Evolutionary conservation across 2,113 vertebrate genomes (phyloP), one percentile per base, ranked within the genome.

Genomic region (Acanthochromis polyacanthus): DNA sequence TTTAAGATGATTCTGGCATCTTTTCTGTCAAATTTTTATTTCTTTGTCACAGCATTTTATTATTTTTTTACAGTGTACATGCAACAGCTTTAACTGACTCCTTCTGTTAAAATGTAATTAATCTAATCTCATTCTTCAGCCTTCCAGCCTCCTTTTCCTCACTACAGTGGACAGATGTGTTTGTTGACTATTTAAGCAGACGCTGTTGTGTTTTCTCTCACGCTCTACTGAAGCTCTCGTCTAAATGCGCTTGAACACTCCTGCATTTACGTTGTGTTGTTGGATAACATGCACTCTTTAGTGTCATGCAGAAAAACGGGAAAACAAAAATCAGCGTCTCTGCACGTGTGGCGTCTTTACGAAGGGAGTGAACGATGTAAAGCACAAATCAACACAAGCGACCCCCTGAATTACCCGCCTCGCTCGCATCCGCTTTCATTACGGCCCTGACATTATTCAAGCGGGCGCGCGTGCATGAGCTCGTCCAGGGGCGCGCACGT

Each of bases 361-460:
- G 62, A 60, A 62, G 7, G 50, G 53, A 79, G 76, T 48, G 58
- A 85, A 83, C 81, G 81, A 80, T 36, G 72, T 65, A 71, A 80
- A 51, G 67, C 71, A 69, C 76, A 81, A 75, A 88, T 80, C 71
- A 72, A 66, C 56, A 72, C 71, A 78, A 70, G 81, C 66, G 10
- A 10, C 38, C 38, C 38, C 5, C 38, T 46, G 83, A 87, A 88
- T 92, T 80, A 88, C 82, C 88, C 78, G 78, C 75, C 87, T 78
- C 51, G 72, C 83, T 86, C 86, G 69, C 63, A 89, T 91, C 91
- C 81, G 73, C 93, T 92, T 94, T 94, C 93, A 94, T 93, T 93
- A 93, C 59, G 63, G 69, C 77, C 25, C 81, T 93, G 92, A 93
- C 94, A 94, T 95, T 95, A 94, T 95, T 95, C 91, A 93, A 4